Conservation (phyloP, 2,888 invertebrate species). For the Plusia festucae region DNA sequence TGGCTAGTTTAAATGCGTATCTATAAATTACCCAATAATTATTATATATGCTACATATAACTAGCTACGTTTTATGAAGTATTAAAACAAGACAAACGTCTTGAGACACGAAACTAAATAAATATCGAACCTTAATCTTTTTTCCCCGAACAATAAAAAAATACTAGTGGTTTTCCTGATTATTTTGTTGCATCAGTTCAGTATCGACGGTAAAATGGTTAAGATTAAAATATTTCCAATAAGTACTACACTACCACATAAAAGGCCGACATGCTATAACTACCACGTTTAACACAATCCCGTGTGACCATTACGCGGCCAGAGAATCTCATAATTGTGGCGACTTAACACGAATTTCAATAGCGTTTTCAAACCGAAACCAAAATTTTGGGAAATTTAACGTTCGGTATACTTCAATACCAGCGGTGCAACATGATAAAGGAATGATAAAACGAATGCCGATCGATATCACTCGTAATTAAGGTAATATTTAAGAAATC, state of each 20-base stretch:
- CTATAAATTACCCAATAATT: not conserved
- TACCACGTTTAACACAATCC: slow-evolving; percentile 33
- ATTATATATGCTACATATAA: no score
- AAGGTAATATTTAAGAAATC: slow-evolving; percentile 85
- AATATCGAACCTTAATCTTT: not conserved
- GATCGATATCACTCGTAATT: slow-evolving; percentile 85
- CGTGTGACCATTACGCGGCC: slow-evolving; percentile 41
- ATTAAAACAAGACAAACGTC: not conserved
- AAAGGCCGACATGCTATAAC: slow-evolving; percentile 28
- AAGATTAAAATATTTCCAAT: slow-evolving; percentile 1
- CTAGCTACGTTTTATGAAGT: not conserved
- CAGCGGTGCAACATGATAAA: slow-evolving; percentile 68
- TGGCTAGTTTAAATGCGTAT: not conserved
- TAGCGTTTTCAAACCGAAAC: slow-evolving; percentile 38
- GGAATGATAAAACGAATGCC: slow-evolving; percentile 78
- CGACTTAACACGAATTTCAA: slow-evolving; percentile 41
- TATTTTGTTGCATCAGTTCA: not conserved
- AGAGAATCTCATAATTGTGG: slow-evolving; percentile 42
- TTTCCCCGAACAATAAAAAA: not conserved
- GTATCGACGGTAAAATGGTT: slow-evolving; percentile 2
- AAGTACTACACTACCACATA: slow-evolving; percentile 7
- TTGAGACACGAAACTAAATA: no score
- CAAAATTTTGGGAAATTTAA: slow-evolving; percentile 52
- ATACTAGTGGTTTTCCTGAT: not conserved
- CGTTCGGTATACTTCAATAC: slow-evolving; percentile 64